Evolutionary conservation across 2,113 vertebrate species (phyloP), one percentile per base, ranked within the genome.

Genomic region (Periophthalmodon schlosseri): DNA sequence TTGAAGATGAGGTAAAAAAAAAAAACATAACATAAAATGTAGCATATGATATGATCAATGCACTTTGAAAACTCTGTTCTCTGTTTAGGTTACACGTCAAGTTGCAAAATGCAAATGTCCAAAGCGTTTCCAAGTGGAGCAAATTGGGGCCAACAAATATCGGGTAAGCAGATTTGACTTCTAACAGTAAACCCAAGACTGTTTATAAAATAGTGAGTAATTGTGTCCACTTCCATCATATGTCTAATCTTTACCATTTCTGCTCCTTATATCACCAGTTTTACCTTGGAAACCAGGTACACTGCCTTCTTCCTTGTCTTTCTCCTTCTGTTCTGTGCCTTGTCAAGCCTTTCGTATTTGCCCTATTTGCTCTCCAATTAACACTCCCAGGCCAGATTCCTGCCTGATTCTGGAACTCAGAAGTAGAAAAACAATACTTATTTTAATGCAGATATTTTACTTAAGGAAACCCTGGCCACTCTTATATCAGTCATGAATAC

Each of bases 231-330:
- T 5, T 12, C 5, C 52, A 39, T 50, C 23, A 78, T 67, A 68
- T 47, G 90, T 84, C 76, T 96, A 89, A 84, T 39, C 11, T 65
- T 50, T 84, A 6, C 73, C 95, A 87, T 87, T 95, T 93, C 94
- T 91, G 91, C 93, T 95, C 91, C 87, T 94, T 93, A 90, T 93
- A 88, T 94, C 93, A 94, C 95, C 96, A 99, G 97, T 99, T 99
- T 95, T 99, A 99, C 97, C 97, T 99, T 92, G 97, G 98, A 99
- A 99, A 99, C 94, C 98, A 99, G 98, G 98, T 99, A 99, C 94
- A 96, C 94, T 75, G 78, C 57, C 73, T 28, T 80, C 68, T 67
- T 74, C 46, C 77, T 64, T 75, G 73, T 73, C 33, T 60, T 0
- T 75, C 23, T 75, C 23, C 73, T 34, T 86, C 67, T 80, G 36